phyloP scores from a whole-genome alignment of 2,888 invertebrate genomes.

The Hirtodrosophila cameraria region DNA sequence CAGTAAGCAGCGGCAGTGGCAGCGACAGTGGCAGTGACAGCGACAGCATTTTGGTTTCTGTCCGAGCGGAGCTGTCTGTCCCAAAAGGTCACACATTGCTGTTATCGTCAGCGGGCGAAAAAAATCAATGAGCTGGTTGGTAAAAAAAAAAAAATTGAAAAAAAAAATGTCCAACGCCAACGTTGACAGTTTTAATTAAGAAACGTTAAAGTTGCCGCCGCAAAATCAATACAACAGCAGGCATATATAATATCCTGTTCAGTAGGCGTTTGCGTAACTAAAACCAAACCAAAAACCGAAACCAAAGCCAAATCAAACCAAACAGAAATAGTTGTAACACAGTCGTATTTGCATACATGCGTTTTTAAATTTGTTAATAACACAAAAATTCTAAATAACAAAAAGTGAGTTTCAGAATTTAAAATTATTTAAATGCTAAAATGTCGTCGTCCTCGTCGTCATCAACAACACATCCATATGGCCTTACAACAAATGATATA shows the following conservation, averaged over 20 bases:
- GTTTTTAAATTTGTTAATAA: not conserved
- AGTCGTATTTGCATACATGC: constrained; percentile 2
- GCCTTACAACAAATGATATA: constrained; percentile 45
- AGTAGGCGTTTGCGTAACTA: constrained; percentile 67
- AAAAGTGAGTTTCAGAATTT: constrained; percentile 11
- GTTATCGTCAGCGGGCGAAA: constrained; percentile 27
- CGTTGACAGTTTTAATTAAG: constrained; percentile 31
- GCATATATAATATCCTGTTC: constrained; percentile 16
- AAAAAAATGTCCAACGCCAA: constrained; percentile 6
- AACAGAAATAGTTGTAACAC: constrained; percentile 18
- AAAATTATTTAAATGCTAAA: constrained; percentile 40
- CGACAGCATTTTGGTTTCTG: constrained; percentile 24
- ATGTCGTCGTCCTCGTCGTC: constrained; percentile 58
- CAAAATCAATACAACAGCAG: constrained; percentile 53
- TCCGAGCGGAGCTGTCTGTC: constrained; percentile 19
- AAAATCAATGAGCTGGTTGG: constrained; percentile 60
- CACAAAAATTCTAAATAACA: constrained; percentile 20
- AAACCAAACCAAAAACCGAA: no score
- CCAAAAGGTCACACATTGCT: constrained; percentile 53
- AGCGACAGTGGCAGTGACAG: constrained; percentile 8
- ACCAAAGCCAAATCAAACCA: no score
- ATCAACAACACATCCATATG: constrained; percentile 51
- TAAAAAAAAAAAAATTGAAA: constrained; percentile 19
- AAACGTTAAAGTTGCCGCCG: constrained; percentile 26
- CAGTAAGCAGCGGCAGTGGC: constrained; percentile 10